Base-by-base conservation (phyloP, 2,888 invertebrate species). In the Phyllotreta cruciferae region DNA sequence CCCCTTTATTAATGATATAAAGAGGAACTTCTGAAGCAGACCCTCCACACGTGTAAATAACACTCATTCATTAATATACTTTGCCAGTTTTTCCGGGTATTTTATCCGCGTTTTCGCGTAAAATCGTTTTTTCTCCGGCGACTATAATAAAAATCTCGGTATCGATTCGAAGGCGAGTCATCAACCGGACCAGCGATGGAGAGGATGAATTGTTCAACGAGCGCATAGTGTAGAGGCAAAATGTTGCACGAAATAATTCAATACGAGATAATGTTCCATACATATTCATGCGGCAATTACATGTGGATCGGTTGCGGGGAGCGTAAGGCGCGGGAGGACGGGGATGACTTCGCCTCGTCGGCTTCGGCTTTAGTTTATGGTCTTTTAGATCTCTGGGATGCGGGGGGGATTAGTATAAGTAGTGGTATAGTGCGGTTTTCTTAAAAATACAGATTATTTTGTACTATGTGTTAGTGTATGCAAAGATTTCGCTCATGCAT, bases 251-350 rank as follows among this genome's bases (percentile, higher is more conserved):
- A 77, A 76, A 76, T 76, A 77, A 78, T 77, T 77, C 76, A 77
- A 78, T 78, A 75, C 73, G 74, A 77, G 77, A 77, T 78, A 77
- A 78, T 77, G 75, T 75, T 71, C 72, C 76, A 77, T 77, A 77
- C 77, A 78, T 78, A 78, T 78, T 78, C 78, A 78, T 78, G 75
- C 70, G 68, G 73, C 77, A 77, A 77, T 78, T 77, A 77, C 75
- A 70, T 71, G 68, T 67, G 70, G 70, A 70, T 69, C 58, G 65
- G 66, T 56, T 58, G 47, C 34, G 50, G 45, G 54, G 38, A n/a
- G 60, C 6, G 50, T 10, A 39, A 57, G 49, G 60, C 42, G 49
- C 44, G 36, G 24, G 47, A 6, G 24, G 6, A 45, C 54, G 63
- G 62, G 57, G 60, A 56, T 56, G 60, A 44, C 44, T 44, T 44